Percentiles rank a stretch among this genome's conserved stretches.
Conservation (phyloP, 2,888 invertebrate species). For the Serripes groenlandicus region DNA sequence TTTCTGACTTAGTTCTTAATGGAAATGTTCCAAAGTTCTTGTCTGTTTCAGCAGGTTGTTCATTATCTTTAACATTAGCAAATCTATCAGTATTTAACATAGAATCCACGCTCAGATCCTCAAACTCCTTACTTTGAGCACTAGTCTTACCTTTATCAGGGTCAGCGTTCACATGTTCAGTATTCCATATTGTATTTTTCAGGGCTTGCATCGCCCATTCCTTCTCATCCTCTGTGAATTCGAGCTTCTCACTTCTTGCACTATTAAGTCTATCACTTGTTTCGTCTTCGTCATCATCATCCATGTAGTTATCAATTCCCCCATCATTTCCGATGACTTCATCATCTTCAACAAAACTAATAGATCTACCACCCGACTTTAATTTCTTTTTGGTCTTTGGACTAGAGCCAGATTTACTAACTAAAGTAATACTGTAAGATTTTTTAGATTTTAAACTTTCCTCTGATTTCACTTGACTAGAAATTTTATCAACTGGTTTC, state of each 20-base stretch:
- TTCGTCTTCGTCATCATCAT: conserved; percentile 67
- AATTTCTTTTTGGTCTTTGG: conserved; percentile 52
- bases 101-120: conserved; percentile 74
- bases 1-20: conserved; percentile 69
- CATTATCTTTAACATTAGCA: conserved; percentile 74
- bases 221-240: conserved; percentile 80
- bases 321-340: conserved; percentile 80
- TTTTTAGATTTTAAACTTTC: conserved; percentile 23
- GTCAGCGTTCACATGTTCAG: conserved; percentile 73
- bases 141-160: conserved; percentile 69
- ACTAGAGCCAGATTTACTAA: conserved; percentile 31
- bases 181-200: conserved; percentile 82
- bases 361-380: conserved; percentile 45
- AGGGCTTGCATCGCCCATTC: conserved; percentile 79
- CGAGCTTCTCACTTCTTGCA: conserved; percentile 64
- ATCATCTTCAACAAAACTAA: conserved; percentile 70
- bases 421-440: conserved; percentile 17
- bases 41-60: conserved; percentile 52
- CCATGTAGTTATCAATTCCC: conserved; percentile 76
- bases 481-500: conserved; percentile 34
- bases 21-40: conserved; percentile 79
- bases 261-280: conserved; percentile 31
- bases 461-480: conserved; percentile 22
- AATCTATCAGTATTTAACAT: conserved; percentile 75
- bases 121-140: conserved; percentile 77